Base-by-base conservation (phyloP, 2,888 invertebrate genomes). In the Zaprionus lineosus region DNA sequence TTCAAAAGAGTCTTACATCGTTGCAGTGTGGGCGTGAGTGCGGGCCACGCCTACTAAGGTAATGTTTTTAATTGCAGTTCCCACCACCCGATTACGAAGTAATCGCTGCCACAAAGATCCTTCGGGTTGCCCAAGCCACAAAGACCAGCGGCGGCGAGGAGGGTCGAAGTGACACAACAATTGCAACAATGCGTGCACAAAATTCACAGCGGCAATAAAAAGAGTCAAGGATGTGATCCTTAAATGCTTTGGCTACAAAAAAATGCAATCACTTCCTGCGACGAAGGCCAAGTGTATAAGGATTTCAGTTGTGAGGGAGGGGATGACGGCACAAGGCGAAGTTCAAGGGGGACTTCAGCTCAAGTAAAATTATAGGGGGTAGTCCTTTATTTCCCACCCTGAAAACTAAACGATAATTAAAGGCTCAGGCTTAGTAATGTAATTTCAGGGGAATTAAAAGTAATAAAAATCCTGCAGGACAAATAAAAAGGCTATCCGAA, bases 251-350 rank as follows among this genome's bases (percentile, higher is more conserved):
- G n/a, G n/a, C n/a, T n/a, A n/a, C n/a, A n/a, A n/a, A n/a, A n/a
- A 90, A 47, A 90, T 90, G 90, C 88, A 90, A 70, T 90, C 90
- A 63, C 58, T 90, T n/a, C n/a, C 34, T 89, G 90, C 52, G 87
- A 90, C 50, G 88, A 90, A 59, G 79, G 88, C 43, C 76, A 86
- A n/a, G 88, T 90, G 21, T n/a, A n/a, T n/a, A n/a, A n/a, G n/a
- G n/a, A n/a, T n/a, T n/a, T n/a, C n/a, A n/a, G n/a, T n/a, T n/a
- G n/a, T n/a, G n/a, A n/a, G n/a, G n/a, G n/a, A n/a, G n/a, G n/a
- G n/a, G n/a, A n/a, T n/a, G n/a, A n/a, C n/a, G n/a, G n/a, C n/a
- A n/a, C n/a, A n/a, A n/a, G n/a, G n/a, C n/a, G n/a, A n/a, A n/a
- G n/a, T n/a, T n/a, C n/a, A n/a, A n/a, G n/a, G n/a, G n/a, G n/a